Evolutionary conservation across 2,888 invertebrate genomes (phyloP).

Genomic region (Subacronicta megacephala): DNA sequence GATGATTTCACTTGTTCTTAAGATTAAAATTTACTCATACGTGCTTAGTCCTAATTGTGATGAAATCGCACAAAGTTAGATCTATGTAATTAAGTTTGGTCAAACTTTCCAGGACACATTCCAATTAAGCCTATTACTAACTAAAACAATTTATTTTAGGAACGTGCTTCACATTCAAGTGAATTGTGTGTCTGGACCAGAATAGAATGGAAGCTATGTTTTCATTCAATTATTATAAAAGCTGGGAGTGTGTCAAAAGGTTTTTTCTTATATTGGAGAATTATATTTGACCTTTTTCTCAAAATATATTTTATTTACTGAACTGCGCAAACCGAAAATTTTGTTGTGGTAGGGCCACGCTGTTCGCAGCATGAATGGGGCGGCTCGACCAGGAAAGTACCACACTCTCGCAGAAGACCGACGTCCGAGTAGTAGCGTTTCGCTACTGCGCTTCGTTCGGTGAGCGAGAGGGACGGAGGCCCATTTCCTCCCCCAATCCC

Average conservation of each 20-base stretch:
- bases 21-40: conserved; percentile 1
- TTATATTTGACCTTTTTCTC: neutral
- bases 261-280: neutral
- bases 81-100: conserved; percentile 47
- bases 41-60: conserved; percentile 14
- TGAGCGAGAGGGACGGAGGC: no score
- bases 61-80: conserved; percentile 33
- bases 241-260: neutral
- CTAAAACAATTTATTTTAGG: conserved; percentile 45
- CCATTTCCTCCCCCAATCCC: no score
- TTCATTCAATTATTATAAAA: no score
- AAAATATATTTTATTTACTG: no score
- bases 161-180: conserved; percentile 36
- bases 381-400: no score
- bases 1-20: neutral
- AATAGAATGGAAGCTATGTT: neutral
- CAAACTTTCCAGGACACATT: conserved; percentile 41
- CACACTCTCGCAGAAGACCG: no score
- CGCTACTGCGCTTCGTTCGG: no score
- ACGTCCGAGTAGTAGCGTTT: no score
- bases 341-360: no score
- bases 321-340: no score
- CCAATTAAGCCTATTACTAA: conserved; percentile 43
- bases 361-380: no score
- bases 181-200: conserved; percentile 3